Evolutionary conservation across 2,797 vertebrate genomes (phyloP), one percentile per base, ranked within the genome.

Genomic region (Pangasius sanitwongsei): DNA sequence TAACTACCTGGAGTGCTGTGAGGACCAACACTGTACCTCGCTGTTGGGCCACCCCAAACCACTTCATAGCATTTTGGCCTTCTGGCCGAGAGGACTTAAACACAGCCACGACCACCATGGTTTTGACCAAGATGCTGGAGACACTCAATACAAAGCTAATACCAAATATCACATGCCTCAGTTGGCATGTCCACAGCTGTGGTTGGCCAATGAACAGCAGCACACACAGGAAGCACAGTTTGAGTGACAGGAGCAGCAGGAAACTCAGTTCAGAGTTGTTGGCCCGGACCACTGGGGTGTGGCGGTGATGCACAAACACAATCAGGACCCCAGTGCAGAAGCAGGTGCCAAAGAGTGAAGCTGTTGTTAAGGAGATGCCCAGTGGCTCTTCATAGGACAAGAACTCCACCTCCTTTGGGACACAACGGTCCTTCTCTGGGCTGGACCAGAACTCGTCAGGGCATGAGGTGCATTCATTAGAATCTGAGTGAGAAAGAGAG

Each of bases 361-460:
- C 94, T 59, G 93, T 89, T 0, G 93, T 94, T 87, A 96, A 90
- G 20, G 94, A 94, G 34, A 96, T 94, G 57, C 96, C 96, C 90
- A 96, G 87, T 0, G 95, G 94, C 87, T 96, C 96, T 77, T 94
- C 91, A 65, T 95, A 96, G 48, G 95, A 95, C 2, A 97, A 95
- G 82, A 95, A 97, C 89, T 96, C 95, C 0, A 92, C 92, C 41
- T 82, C 88, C 88, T 95, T 96, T 23, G 91, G 92, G 63, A 96
- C 69, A 90, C 93, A 96, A 25, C 0, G 92, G 86, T 84, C 92
- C 90, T n/a, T 91, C 12, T 92, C 28, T 44, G 63, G 53, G 82
- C 93, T 96, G 72, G 96, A 94, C 96, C 96, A 97, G 57, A 94
- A 95, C 67, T 96, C 95, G 20, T 91, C 59, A n/a, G 94, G 95